Conservation (phyloP, 2,113 vertebrate genomes). For the Epinephelus fuscoguttatus region DNA sequence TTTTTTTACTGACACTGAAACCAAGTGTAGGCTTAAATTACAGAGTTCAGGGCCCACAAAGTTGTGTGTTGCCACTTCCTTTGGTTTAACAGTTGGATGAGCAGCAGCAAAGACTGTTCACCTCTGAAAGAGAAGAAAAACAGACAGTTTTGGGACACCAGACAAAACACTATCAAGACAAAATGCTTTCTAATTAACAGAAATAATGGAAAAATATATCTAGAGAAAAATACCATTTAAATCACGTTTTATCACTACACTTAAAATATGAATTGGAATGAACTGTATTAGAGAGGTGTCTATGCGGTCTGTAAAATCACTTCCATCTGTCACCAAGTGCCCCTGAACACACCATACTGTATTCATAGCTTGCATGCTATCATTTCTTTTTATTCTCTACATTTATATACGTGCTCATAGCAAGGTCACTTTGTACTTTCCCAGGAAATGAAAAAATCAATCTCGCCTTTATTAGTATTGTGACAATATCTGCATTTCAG, state of each 20-base stretch:
- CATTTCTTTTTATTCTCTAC: neutral
- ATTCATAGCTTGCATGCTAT: neutral
- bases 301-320: neutral
- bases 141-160: neutral
- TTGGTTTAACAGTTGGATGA: constrained; percentile 72
- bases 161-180: neutral
- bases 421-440: neutral
- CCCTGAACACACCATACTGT: neutral
- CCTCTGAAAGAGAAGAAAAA: neutral
- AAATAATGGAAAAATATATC: neutral
- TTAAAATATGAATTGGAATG: neutral
- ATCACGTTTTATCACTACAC: neutral
- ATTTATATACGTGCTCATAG: neutral
- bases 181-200: neutral
- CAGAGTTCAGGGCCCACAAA: constrained; percentile 11
- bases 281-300: neutral
- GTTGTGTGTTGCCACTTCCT: constrained; percentile 65
- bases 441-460: neutral
- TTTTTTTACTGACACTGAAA: constrained; percentile 13
- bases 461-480: constrained; percentile 1
- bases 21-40: constrained; percentile 11
- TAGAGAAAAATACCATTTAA: neutral
- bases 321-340: neutral
- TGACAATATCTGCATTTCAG: neutral
- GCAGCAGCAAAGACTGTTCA: constrained; percentile 20